Percentiles rank a stretch among this genome's conserved stretches.
Evolutionary conservation across 2,888 invertebrate genomes (phyloP).

Genomic region (Leptothorax acervorum): DNA sequence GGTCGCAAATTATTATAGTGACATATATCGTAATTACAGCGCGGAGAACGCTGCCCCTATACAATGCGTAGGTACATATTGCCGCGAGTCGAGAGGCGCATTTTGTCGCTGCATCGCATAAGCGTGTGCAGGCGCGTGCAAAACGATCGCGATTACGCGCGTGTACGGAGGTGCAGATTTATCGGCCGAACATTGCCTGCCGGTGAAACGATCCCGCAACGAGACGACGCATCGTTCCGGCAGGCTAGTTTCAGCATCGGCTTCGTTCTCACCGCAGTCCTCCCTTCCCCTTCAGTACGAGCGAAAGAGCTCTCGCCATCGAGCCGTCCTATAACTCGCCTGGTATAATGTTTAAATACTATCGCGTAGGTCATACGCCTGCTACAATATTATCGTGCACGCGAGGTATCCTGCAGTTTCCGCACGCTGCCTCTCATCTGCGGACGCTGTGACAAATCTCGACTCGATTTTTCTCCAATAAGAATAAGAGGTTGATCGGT

Average conservation of each 20-base stretch:
- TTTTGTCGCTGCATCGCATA: slow-evolving; percentile 66
- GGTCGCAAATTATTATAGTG: slow-evolving; percentile 33
- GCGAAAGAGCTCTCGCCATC: slow-evolving; percentile 9
- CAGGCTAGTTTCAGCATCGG: slow-evolving; percentile 55
- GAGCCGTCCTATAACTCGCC: slow-evolving; percentile 34
- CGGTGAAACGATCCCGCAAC: slow-evolving; percentile 64
- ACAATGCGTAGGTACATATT: not conserved
- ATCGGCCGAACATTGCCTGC: slow-evolving; percentile 66
- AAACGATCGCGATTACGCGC: slow-evolving; percentile 71
- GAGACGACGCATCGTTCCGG: slow-evolving; percentile 57
- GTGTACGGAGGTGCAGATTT: slow-evolving; percentile 65
- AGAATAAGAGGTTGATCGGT: not conserved
- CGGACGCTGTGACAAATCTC: not conserved
- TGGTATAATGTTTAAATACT: slow-evolving; percentile 36
- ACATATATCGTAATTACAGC: slow-evolving; percentile 24
- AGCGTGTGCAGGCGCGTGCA: slow-evolving; percentile 60
- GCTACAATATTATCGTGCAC: slow-evolving; percentile 39
- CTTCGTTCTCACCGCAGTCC: slow-evolving; percentile 13
- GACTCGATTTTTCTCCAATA: not conserved
- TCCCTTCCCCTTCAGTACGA: not conserved
- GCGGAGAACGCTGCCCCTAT: not conserved
- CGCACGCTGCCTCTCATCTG: not conserved
- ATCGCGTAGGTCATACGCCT: slow-evolving; percentile 34
- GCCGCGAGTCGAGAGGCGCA: slow-evolving; percentile 43
- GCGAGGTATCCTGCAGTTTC: not conserved